Conservation (phyloP, 2,113 vertebrate genomes). For the Xenopus borealis region DNA sequence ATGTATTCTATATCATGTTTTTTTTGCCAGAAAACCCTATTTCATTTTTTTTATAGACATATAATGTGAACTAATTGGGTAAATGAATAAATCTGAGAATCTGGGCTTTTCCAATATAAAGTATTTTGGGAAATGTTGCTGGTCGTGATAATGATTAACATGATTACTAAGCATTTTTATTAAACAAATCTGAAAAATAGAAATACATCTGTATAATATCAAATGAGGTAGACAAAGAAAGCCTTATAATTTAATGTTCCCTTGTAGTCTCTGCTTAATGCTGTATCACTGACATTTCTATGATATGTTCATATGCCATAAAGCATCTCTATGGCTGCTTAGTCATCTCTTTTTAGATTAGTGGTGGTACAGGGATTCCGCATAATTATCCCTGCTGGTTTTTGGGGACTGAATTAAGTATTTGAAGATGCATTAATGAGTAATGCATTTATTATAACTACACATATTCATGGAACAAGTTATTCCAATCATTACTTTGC, state of each 20-base stretch:
- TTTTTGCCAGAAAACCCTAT: no score
- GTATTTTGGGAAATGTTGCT: no score
- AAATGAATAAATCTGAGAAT: no score
- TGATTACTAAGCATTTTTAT: no score
- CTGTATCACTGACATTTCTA: slow-evolving; percentile 21
- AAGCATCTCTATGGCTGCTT: slow-evolving; percentile 2
- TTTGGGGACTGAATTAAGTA: background rate
- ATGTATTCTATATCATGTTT: no score
- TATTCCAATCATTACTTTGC: background rate
- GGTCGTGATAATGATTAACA: no score
- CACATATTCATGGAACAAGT: background rate
- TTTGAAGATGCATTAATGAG: background rate
- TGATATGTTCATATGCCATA: slow-evolving; percentile 25
- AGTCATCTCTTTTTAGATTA: slow-evolving; percentile 21
- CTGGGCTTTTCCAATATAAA: no score
- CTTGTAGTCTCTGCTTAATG: background rate
- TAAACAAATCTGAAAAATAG: background rate
- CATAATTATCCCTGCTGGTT: slow-evolving; percentile 10
- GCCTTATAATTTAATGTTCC: background rate
- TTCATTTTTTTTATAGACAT: no score
- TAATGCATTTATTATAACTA: background rate
- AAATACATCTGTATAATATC: background rate
- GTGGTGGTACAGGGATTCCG: slow-evolving; percentile 19
- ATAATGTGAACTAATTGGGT: no score
- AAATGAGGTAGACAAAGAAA: background rate